Evolutionary conservation across 2,797 vertebrate genomes (phyloP), one percentile per base, ranked within the genome.

Genomic region (Loris lydekkerianus): DNA sequence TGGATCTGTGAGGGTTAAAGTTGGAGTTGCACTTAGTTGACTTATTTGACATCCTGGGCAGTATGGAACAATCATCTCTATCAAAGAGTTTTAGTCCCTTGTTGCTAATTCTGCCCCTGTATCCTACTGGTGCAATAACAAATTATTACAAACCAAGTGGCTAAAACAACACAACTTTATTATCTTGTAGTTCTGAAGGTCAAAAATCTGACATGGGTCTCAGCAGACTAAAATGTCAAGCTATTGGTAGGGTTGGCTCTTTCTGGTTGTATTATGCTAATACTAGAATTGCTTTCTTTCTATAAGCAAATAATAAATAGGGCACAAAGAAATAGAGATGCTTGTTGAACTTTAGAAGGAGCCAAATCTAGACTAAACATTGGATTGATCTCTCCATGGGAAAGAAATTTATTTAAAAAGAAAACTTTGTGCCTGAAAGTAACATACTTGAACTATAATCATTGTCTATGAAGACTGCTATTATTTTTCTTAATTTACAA

Each of bases 221-320:
- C 80, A 73, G 2, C 34, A 13, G 7, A 15, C 18, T 92, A 58
- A 34, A 58, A 34, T 20, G 20, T 69, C 27, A 40, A 65, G 10
- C 18, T 65, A 7, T 78, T 53, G 27, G 34, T 34, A 69, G 8
- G 23, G 29, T 20, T 87, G 31, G 25, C 34, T 67, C 43, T 87
- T 94, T 89, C 61, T 18, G 94, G 92, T 96, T 91, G 37, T 6
- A 9, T 84, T 90, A 73, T 63, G 49, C 29, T 60, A 89, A 86
- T 73, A 17, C 83, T 69, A n/a, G 9, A 37, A 11, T 53, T 56
- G 5, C 78, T 78, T 70, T 89, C n/a, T 94, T 90, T 86, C 13
- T 73, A 43, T 89, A 91, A 77, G 18, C 20, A 83, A 94, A 87
- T 89, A 84, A 63, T 11, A 53, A 60, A 85, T 3, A 43, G 1